These are phyloP conservation scores for Diplolepis rosae DNA, from an alignment of 2,888 invertebrate species.

Conservation along the genomic window DNA sequence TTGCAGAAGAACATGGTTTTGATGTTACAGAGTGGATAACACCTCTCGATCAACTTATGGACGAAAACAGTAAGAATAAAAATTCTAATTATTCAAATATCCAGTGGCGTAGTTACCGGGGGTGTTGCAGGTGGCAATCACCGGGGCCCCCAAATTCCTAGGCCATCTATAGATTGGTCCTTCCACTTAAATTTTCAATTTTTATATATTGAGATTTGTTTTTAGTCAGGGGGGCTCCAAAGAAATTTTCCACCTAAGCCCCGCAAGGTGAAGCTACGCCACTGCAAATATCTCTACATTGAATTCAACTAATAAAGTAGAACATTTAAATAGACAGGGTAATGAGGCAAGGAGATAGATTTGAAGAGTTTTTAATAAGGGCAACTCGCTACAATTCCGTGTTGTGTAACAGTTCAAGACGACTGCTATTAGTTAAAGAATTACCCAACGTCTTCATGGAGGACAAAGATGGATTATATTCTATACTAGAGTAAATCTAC, in stretches of 20 bases:
- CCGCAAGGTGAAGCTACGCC: too few species aligned
- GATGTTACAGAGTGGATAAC: slow-evolving; percentile 88
- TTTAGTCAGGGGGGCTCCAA: too few species aligned
- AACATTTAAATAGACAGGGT: slow-evolving; percentile 53
- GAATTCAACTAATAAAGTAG: background rate
- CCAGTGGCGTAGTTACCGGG: too few species aligned
- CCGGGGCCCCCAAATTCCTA: too few species aligned
- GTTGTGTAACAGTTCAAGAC: slow-evolving; percentile 66
- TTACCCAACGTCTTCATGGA: slow-evolving; percentile 86
- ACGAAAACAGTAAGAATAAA: slow-evolving; percentile 71
- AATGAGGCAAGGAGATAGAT: slow-evolving; percentile 79
- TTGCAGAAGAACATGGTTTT: slow-evolving; percentile 79
- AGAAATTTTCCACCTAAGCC: too few species aligned
- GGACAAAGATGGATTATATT: slow-evolving; percentile 80
- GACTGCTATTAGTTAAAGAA: slow-evolving; percentile 85
- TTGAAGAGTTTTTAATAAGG: slow-evolving; percentile 85
- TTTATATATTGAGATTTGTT: background rate
- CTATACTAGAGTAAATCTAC: slow-evolving; percentile 77
- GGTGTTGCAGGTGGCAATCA: too few species aligned
- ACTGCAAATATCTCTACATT: background rate
- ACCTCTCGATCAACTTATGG: slow-evolving; percentile 82
- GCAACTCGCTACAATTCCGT: slow-evolving; percentile 82
- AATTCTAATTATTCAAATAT: slow-evolving; percentile 30
- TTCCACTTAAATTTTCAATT: too few species aligned
- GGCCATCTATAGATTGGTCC: too few species aligned